phyloP scores from a whole-genome alignment of 2,888 invertebrate species.

The Zaprionus obscuricornis region DNA sequence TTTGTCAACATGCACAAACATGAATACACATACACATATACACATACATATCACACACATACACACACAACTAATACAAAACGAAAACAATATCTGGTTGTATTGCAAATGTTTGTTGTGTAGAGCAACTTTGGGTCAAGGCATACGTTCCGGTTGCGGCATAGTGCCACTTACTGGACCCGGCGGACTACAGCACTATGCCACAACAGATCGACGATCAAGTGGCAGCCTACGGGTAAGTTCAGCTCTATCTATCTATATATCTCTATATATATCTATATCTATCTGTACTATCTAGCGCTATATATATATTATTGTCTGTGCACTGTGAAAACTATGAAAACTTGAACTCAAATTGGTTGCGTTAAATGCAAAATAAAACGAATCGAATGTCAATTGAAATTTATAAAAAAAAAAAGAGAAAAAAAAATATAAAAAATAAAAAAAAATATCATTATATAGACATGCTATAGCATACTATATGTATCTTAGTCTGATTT shows the following conservation, averaged over 20 bases:
- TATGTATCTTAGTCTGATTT: slow-evolving; percentile 62
- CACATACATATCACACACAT: slow-evolving; percentile 11
- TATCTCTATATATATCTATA: slow-evolving; percentile 4
- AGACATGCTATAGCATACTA: slow-evolving; percentile 34
- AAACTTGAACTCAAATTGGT: slow-evolving; percentile 34
- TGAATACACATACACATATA: slow-evolving; percentile 17
- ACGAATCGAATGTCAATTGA: slow-evolving; percentile 20
- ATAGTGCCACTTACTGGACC: slow-evolving; percentile 83
- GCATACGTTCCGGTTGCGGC: slow-evolving; percentile 84
- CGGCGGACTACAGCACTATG: slow-evolving; percentile 83
- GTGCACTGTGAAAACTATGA: slow-evolving; percentile 27
- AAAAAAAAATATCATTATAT: background rate
- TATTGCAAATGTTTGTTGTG: slow-evolving; percentile 78
- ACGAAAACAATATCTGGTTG: slow-evolving; percentile 63
- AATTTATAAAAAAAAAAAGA: background rate
- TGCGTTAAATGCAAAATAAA: slow-evolving; percentile 12
- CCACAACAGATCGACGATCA: slow-evolving; percentile 83
- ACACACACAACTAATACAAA: slow-evolving; percentile 4
- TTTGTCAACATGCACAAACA: slow-evolving; percentile 44
- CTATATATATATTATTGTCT: slow-evolving; percentile 29
- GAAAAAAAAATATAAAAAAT: slow-evolving; percentile 13
- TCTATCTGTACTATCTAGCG: slow-evolving; percentile 30
- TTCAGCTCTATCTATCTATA: slow-evolving; percentile 36
- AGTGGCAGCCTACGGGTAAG: slow-evolving; percentile 83
- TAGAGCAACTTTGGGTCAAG: slow-evolving; percentile 84